Base-by-base conservation (phyloP, 2,113 vertebrate species). In the Oxyruncus cristatus region DNA sequence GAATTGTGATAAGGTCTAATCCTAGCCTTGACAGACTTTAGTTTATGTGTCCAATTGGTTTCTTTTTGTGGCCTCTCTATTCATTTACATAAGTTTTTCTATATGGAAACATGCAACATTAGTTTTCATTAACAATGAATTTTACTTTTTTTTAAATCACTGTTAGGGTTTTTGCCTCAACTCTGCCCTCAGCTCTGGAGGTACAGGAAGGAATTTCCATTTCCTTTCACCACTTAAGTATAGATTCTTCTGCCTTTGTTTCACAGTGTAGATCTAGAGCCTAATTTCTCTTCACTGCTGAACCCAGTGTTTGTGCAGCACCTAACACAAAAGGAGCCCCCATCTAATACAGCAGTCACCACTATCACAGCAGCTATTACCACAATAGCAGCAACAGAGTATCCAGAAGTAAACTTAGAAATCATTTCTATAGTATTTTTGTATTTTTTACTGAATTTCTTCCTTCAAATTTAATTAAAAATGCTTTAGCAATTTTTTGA, bases 391-490 rank as follows among this genome's bases (percentile, higher is more conserved):
- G 53, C 21, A 55, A 14, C 14, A 22, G 4, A 1, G 8, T 47
- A 42, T 39, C 21, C 18, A 55, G 12, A 32, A 28, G 7, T 53
- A 72, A 91, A 91, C 49, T 94, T 88, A 97, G 58, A 24, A 33
- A 77, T 47, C 50, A 70, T 14, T 85, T 78, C 32, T n/a, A 50
- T 72, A 94, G 61, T 33, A 75, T 42, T 9, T 65, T 85, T 18
- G 5, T 59, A 18, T 56, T 68, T 97, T 83, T 91, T 66, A 84
- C 35, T 42, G 19, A 71, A 92, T 97, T 96, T 95, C 39, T 71
- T 92, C 94, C 61, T 95, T 96, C 89, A 75, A 39, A 74, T 85
- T 92, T 74, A 91, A 91, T 35, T 87, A 94, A 95, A 88, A 92
- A 35, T 81, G 66, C 46, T 95, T 85, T 88, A 44, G 12, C 39